phyloP scores from a whole-genome alignment of 2,113 vertebrate species.

The Eonycteris spelaea region DNA sequence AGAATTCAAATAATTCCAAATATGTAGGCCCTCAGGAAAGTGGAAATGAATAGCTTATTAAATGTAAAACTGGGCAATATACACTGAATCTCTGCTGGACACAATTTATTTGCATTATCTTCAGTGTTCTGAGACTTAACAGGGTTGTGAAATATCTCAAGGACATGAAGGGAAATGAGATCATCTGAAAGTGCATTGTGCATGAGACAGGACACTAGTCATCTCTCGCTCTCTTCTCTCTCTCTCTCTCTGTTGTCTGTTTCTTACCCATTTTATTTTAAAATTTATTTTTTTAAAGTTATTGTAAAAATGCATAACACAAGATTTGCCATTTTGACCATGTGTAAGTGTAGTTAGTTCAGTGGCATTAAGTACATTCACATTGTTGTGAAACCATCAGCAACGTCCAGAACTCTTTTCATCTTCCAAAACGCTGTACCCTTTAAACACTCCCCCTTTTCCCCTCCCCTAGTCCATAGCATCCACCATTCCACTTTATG shows the following conservation, averaged over 20 bases:
- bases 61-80: background rate
- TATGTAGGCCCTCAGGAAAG: background rate
- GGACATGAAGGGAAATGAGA: background rate
- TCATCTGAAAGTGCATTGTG: too few relatives aligned
- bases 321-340: background rate
- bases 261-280: background rate
- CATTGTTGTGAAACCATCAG: background rate
- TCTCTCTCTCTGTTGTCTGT: background rate
- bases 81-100: background rate
- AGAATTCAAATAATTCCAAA: background rate
- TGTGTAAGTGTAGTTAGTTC: background rate
- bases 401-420: background rate
- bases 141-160: background rate
- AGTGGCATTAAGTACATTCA: background rate
- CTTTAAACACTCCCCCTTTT: rapidly evolving
- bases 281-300: background rate
- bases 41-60: background rate
- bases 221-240: too few relatives aligned
- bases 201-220: too few relatives aligned
- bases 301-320: background rate
- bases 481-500: background rate
- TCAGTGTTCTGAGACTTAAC: background rate
- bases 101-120: background rate
- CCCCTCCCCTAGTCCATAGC: background rate
- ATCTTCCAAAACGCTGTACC: background rate